Conservation (phyloP, 1,140 invertebrate genomes). For the Heliconius hermathena region DNA sequence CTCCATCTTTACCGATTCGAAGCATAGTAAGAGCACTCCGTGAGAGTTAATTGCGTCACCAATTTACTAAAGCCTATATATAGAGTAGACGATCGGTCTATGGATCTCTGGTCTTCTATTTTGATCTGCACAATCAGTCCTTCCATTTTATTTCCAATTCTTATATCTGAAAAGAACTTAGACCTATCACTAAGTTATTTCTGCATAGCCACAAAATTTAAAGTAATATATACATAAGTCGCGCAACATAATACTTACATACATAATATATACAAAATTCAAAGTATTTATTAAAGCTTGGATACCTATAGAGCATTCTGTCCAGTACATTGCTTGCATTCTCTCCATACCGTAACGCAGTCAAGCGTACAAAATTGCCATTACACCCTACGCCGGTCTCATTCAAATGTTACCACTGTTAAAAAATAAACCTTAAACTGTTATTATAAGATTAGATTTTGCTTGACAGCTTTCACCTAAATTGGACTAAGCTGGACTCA, state of each 20-base stretch:
- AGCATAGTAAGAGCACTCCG: too few relatives aligned
- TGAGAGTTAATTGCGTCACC: too few relatives aligned
- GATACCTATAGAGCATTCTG: not conserved
- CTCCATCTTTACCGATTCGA: too few relatives aligned
- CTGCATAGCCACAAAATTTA: not conserved
- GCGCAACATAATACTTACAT: not conserved
- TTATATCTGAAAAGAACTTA: too few relatives aligned
- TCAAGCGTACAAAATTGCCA: slow-evolving; percentile 21
- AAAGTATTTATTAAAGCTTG: not conserved
- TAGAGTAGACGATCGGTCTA: too few relatives aligned
- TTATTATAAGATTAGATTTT: not conserved
- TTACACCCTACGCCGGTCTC: slow-evolving; percentile 9
- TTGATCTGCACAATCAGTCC: too few relatives aligned
- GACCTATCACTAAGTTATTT: not conserved
- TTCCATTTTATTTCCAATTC: too few relatives aligned
- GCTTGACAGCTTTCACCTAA: not conserved
- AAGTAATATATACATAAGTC: too few relatives aligned
- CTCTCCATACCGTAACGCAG: slow-evolving; percentile 13
- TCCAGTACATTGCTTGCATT: slow-evolving; percentile 26
- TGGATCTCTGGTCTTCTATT: too few relatives aligned
- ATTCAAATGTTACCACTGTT: not conserved
- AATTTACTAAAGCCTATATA: too few relatives aligned
- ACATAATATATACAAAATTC: not conserved
- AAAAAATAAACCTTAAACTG: not conserved
- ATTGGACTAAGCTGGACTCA: slow-evolving; percentile 6